phyloP scores from a whole-genome alignment of 1,140 invertebrate species.

The Xylocopa sonorina region DNA sequence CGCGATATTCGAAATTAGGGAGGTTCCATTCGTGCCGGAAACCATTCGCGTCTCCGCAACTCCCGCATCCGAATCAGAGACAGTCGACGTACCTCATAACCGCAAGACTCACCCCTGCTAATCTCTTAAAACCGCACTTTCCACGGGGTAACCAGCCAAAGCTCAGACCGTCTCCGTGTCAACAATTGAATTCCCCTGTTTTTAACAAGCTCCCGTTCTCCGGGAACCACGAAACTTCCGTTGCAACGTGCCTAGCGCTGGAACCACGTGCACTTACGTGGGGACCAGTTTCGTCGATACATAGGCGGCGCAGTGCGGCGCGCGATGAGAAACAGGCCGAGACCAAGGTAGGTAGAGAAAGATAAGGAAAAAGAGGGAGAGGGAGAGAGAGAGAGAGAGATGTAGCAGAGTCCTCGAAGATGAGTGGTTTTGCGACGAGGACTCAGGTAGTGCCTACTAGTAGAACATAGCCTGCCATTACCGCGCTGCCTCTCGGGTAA shows the following conservation, averaged over 20 bases:
- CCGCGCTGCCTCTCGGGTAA: conserved; percentile 51
- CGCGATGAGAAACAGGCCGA: not conserved
- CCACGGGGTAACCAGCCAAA: not conserved
- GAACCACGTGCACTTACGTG: conserved; percentile 13
- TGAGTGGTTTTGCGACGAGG: conserved; percentile 51
- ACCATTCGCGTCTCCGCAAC: not conserved
- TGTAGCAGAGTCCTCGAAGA: conserved; percentile 46
- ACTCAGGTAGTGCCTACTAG: conserved; percentile 32
- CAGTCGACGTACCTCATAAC: not conserved
- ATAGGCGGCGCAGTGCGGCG: not conserved
- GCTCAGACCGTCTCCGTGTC: not conserved
- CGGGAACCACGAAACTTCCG: not conserved
- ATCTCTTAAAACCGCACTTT: not conserved
- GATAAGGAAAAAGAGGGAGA: not conserved
- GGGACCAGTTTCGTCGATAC: conserved; percentile 14
- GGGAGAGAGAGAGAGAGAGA: not conserved
- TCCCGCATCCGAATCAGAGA: not conserved
- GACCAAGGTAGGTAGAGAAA: not conserved
- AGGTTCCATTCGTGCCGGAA: too few relatives aligned
- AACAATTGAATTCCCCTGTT: not conserved
- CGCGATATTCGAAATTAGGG: too few relatives aligned
- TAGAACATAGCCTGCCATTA: conserved; percentile 52
- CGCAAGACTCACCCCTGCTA: not conserved
- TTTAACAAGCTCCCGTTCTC: not conserved
- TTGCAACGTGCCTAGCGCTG: too few relatives aligned